Evolutionary conservation across 2,797 vertebrate species (phyloP).

Genomic region (Scolopax bukidnonensis): DNA sequence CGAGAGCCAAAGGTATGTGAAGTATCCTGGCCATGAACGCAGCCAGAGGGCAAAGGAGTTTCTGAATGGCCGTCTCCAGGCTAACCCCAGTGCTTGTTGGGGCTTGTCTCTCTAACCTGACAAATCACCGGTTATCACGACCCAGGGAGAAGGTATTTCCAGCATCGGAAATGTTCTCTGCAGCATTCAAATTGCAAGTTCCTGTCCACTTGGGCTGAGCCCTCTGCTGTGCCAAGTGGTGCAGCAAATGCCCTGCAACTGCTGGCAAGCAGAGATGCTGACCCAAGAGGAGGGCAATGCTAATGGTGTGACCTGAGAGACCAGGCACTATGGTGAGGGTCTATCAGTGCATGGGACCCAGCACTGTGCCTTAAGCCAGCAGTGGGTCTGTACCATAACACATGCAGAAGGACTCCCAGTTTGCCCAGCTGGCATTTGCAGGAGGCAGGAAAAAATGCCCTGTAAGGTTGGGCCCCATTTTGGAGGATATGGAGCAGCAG

Average conservation of each 20-base stretch:
- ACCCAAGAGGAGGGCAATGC: background rate
- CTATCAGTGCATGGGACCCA: background rate
- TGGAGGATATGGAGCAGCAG: background rate
- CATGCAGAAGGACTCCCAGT: background rate
- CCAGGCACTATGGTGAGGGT: background rate
- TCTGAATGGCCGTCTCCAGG: constrained; percentile 16
- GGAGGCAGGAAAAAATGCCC: background rate
- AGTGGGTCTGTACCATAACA: background rate
- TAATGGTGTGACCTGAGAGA: background rate
- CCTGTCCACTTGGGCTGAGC: background rate
- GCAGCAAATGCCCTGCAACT: background rate
- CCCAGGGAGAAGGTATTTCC: background rate
- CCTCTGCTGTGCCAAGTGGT: background rate
- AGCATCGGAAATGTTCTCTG: background rate
- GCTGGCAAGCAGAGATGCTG: background rate
- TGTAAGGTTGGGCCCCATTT: background rate
- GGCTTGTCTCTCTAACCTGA: background rate
- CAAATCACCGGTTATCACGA: background rate
- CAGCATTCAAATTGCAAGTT: background rate
- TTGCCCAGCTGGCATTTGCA: background rate
- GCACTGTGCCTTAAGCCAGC: background rate
- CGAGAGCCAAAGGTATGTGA: background rate
- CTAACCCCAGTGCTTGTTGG: background rate
- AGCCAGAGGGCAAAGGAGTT: background rate
- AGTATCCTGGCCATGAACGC: background rate